Evolutionary conservation across 2,888 invertebrate species (phyloP), one percentile per base, ranked within the genome.

Genomic region (Lithophane socia): DNA sequence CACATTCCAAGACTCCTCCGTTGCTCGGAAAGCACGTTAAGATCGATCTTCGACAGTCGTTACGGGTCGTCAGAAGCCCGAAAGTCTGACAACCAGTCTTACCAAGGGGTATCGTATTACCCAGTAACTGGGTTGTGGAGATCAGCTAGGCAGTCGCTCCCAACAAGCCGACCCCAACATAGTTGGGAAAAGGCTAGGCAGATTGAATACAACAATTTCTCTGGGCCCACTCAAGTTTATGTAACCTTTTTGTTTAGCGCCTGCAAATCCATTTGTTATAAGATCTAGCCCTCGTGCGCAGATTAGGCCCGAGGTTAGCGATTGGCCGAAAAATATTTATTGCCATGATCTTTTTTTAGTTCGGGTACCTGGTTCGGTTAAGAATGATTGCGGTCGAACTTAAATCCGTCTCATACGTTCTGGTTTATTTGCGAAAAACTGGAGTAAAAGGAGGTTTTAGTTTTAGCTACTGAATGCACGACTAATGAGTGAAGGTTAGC

Each of bases 291-390:
- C 66, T 70, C 71, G 75, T 74, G 71, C 70, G 66, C 47, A 71
- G 75, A 87, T 84, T 84, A 84, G 37, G n/a, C 65, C 18, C 61
- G 63, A 86, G 80, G 80, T 75, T 86, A 75, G 73, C 72, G 79
- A 73, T 68, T 80, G 71, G 64, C n/a, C 49, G 60, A 74, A 79
- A 74, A 49, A 87, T 84, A 86, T 84, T 86, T 84, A 86, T 84
- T 76, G 87, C 61, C 47, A 58, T 69, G 73, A 71, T 80, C 67
- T 73, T 84, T 86, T 75, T 75, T 65, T 78, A 68, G 73, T 58
- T 71, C 47, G 61, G 58, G 60, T 66, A 83, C 65, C 24, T 71
- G 52, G 64, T 72, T 73, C 64, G 10, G 71, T 52, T 66, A 49
- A 79, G 71, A 84, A 84, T 66, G 42, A 83, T 86, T 49, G 71